Conservation (phyloP, 2,888 invertebrate genomes). For the Mesorhabditis belari region DNA sequence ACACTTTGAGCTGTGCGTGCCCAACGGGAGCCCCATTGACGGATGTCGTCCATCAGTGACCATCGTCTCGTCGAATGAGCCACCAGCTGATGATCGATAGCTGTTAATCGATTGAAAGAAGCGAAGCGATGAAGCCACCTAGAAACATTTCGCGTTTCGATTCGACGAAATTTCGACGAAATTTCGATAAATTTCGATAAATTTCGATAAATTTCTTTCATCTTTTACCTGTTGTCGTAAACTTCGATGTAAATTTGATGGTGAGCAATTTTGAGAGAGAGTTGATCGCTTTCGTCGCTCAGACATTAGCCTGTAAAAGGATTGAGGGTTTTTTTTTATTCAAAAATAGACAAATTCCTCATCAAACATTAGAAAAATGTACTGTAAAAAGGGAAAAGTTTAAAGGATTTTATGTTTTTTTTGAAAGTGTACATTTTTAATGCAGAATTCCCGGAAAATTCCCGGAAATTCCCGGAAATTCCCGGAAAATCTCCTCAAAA, state of each 20-base stretch:
- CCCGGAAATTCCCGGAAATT: no score
- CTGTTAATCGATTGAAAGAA: conserved; percentile 48
- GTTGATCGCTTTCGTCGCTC: conserved; percentile 48
- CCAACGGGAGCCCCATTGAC: no score
- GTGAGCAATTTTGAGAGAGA: conserved; percentile 46
- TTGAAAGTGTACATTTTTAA: no score
- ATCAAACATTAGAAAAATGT: neutral
- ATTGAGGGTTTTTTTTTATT: neutral
- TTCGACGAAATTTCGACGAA: no score
- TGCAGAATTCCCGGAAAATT: no score
- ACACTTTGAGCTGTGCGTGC: no score
- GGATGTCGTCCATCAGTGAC: no score
- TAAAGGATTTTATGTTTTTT: no score
- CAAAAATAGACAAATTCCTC: neutral
- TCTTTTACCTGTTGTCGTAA: conserved; percentile 26
- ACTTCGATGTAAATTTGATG: conserved; percentile 38
- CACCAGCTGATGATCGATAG: conserved; percentile 40
- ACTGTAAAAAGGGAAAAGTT: no score
- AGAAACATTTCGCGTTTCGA: no score
- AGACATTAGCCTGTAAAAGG: conserved; percentile 40
- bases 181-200: no score
- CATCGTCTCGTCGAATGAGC: conserved; percentile 38
- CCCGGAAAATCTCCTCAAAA: no score
- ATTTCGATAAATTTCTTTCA: neutral
- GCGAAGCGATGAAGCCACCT: conserved; percentile 41